Percentiles rank a stretch among this genome's conserved stretches.
phyloP scores from a whole-genome alignment of 64 coral and sea anemone genomes.

The Montipora sp. region DNA sequence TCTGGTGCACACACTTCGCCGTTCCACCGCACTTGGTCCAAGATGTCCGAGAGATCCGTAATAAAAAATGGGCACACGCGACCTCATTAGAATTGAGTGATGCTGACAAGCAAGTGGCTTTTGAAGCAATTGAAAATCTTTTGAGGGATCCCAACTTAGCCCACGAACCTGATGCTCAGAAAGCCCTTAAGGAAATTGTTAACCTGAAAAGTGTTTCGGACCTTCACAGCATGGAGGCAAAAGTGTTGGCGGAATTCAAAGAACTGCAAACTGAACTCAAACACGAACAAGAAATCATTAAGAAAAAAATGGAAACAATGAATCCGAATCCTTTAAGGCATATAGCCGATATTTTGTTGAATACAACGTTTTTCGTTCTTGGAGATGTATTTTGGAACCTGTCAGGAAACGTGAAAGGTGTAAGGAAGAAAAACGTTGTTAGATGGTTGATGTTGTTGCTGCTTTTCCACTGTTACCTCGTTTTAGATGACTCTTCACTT shows the following conservation, averaged over 20 bases:
- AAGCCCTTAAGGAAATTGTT: constrained; percentile 53
- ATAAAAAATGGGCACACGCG: constrained; percentile 84
- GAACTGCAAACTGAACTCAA: background rate
- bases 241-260: constrained; percentile 54
- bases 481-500: constrained; percentile 25
- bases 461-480: background rate
- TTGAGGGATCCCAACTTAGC: constrained; percentile 68
- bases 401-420: background rate
- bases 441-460: background rate
- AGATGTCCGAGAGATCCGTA: constrained; percentile 47
- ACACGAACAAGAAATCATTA: background rate
- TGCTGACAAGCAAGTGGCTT: constrained; percentile 62
- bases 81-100: constrained; percentile 54
- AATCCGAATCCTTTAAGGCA: background rate
- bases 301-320: background rate
- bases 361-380: background rate
- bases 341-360: background rate
- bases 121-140: constrained; percentile 64
- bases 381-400: background rate
- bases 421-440: background rate
- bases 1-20: constrained; percentile 69
- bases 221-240: constrained; percentile 48
- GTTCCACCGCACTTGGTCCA: constrained; percentile 35
- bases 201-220: constrained; percentile 34
- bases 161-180: constrained; percentile 56